Percentiles rank a stretch among this genome's conserved stretches.
Conservation (phyloP, 2,113 vertebrate genomes). For the Prochilodus magdalenae region DNA sequence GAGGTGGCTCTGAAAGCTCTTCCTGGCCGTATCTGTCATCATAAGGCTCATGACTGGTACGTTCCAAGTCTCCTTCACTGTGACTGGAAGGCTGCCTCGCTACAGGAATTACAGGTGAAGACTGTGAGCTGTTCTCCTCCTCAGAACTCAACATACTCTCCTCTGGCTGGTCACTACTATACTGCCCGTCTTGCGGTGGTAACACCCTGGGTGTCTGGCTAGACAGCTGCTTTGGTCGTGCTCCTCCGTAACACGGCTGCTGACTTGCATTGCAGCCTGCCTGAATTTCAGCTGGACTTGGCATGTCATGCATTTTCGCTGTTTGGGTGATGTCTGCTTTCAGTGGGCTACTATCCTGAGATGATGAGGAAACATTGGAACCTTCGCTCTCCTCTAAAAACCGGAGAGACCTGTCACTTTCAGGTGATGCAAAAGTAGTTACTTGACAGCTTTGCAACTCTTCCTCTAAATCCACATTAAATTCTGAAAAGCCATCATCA, state of each 20-base stretch:
- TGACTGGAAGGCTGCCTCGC: constrained; percentile 50
- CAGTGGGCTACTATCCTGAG: constrained; percentile 60
- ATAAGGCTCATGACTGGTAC: constrained; percentile 63
- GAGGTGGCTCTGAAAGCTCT: constrained; percentile 74
- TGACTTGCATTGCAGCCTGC: constrained; percentile 62
- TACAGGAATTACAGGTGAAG: constrained; percentile 40
- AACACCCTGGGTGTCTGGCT: constrained; percentile 68
- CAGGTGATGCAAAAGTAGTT: constrained; percentile 61
- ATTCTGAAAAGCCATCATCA: constrained; percentile 58
- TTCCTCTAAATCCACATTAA: constrained; percentile 49
- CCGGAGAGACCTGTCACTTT: constrained; percentile 64
- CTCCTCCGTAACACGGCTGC: constrained; percentile 76
- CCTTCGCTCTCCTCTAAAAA: constrained; percentile 55
- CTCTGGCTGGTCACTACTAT: constrained; percentile 29
- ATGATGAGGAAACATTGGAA: constrained; percentile 52
- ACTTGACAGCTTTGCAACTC: constrained; percentile 59
- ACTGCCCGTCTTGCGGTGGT: constrained; percentile 60
- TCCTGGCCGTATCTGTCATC: constrained; percentile 72
- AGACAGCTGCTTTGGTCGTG: constrained; percentile 85
- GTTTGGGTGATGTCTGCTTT: constrained; percentile 54
- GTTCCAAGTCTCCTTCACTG: constrained; percentile 43
- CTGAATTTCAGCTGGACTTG: constrained; percentile 61
- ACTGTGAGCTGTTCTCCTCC: constrained; percentile 48
- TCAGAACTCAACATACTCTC: constrained; percentile 50
- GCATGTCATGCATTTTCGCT: constrained; percentile 43